A percentile compares a stretch with the other conserved stretches of the same genome.
phyloP scores from a whole-genome alignment of 1,140 invertebrate species.

The Neodiprion lecontei region DNA sequence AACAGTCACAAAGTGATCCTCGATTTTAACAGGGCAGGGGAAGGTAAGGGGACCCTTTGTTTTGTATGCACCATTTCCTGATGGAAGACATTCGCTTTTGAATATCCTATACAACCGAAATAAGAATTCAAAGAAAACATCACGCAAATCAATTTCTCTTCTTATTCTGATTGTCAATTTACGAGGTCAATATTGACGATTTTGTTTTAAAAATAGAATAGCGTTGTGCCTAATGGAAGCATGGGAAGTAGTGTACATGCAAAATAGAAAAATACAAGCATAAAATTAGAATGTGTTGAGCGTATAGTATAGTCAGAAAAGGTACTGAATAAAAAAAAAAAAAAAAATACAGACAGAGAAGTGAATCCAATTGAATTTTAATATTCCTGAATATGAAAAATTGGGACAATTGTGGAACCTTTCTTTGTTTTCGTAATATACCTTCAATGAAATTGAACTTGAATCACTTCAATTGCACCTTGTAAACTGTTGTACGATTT shows the following conservation, averaged over 20 bases:
- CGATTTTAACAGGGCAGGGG: background rate
- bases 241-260: conserved; percentile 22
- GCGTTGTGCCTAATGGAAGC: conserved; percentile 24
- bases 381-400: no score
- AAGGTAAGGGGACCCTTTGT: background rate
- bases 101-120: no score
- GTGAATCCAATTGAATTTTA: background rate
- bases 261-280: no score
- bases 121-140: background rate
- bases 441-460: no score
- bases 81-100: no score
- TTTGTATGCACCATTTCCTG: background rate
- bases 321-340: background rate
- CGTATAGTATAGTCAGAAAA: background rate
- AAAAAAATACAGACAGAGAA: background rate
- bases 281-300: no score
- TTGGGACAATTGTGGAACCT: no score
- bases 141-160: no score
- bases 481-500: no score
- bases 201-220: background rate
- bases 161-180: background rate
- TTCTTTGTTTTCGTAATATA: no score
- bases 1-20: background rate
- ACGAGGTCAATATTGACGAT: background rate
- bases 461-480: no score